Base-by-base conservation (phyloP, 2,113 vertebrate genomes). In the Tachysurus vachellii region DNA sequence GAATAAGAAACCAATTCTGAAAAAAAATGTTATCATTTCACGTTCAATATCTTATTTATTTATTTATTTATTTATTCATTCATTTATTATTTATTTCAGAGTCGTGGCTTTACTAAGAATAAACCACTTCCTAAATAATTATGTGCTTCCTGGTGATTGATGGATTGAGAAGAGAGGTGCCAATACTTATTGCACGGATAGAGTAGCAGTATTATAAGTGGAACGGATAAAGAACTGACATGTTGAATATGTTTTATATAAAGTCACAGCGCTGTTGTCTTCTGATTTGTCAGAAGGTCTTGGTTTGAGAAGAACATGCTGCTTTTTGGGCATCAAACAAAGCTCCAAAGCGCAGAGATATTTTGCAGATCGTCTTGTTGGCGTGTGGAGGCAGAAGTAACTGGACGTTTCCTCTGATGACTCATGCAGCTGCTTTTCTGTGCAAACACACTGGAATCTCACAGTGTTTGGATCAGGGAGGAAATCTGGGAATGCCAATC, bases 401-500 rank as follows among this genome's bases (percentile, higher is more conserved):
- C 53, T 31, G 53, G 77, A 80, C 50, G 54, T 57, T 80, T 80
- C 77, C 54, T 80, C n/a, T 12, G 77, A 80, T 80, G 77, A 62
- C 80, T 62, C 57, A 64, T 13, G 59, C 77, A 80, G 57, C 57
- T 82, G 57, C 80, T 42, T 82, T 62, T 82, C 31, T 47, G 80
- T 62, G 80, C 36, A 82, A 77, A 70, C 62, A n/a, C 64, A 23
- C 75, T 86, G 85, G 59, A 86, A 84, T 86, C 53, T 26, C 19
- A 19, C 70, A 80, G 28, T 85, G 42, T 83, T 76, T 82, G 66
- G 88, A 57, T 73, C 47, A 28, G 75, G 36, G 73, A 80, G 82
- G 80, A 77, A 85, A 64, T 16, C 36, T 85, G 62, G 73, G 83
- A 82, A 91, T 91, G 82, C 85, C 87, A 86, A 87, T 88, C 61